Evolutionary conservation across 2,113 vertebrate genomes (phyloP).

Genomic region (Grammomys surdaster): DNA sequence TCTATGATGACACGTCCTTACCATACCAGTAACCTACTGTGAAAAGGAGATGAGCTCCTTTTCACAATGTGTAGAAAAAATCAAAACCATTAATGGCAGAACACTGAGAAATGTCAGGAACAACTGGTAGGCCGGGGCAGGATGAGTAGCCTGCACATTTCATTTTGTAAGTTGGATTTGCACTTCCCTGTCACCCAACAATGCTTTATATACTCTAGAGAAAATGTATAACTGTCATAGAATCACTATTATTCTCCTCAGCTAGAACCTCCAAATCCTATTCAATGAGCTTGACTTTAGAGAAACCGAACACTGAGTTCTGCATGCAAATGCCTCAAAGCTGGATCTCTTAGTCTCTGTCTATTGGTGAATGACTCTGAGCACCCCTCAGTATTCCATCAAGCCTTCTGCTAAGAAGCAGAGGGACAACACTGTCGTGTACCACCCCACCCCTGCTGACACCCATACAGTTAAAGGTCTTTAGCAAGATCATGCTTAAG

Average conservation of each 20-base stretch:
- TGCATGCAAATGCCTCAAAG: fast-evolving
- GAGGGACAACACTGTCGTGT: too few species aligned
- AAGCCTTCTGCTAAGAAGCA: background rate
- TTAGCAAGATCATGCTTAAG: background rate
- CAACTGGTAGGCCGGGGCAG: background rate
- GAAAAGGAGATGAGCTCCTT: background rate
- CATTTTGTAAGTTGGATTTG: background rate
- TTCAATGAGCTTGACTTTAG: background rate
- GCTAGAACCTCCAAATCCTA: too few species aligned
- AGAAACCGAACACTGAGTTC: background rate
- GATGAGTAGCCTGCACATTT: too few species aligned
- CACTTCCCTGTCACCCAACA: background rate
- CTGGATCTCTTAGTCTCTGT: background rate
- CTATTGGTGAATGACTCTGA: background rate
- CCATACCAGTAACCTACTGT: background rate
- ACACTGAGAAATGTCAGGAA: background rate
- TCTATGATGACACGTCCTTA: background rate
- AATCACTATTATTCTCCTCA: background rate
- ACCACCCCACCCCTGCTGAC: background rate
- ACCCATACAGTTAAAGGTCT: background rate
- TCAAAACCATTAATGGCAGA: background rate
- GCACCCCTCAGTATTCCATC: background rate
- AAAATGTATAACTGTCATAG: background rate
- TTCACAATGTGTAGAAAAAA: background rate
- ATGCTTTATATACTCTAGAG: background rate